Conservation (phyloP, 2,113 vertebrate genomes). For the Fregata magnificens region DNA sequence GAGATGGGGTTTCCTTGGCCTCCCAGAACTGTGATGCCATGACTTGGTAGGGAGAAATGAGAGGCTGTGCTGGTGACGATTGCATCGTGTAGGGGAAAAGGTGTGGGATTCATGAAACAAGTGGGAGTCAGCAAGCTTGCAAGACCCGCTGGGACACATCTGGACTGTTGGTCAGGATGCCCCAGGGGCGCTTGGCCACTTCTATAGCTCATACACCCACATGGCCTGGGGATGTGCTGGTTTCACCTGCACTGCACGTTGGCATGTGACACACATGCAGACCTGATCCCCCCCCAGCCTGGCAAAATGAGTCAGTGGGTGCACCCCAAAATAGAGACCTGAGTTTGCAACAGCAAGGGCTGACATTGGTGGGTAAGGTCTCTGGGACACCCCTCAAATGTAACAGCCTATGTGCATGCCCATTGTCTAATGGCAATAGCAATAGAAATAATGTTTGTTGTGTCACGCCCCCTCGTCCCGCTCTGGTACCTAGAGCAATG, state of each 20-base stretch:
- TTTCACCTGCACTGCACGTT: neutral
- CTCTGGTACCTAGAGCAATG: neutral
- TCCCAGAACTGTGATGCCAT: neutral
- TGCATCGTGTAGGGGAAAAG: neutral
- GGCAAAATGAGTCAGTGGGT: neutral
- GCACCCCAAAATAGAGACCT: neutral
- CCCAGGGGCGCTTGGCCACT: neutral
- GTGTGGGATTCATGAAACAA: neutral
- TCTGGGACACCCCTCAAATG: neutral
- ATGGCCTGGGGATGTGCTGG: neutral
- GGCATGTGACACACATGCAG: neutral
- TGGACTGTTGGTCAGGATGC: neutral
- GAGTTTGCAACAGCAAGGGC: neutral
- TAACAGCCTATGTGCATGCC: neutral
- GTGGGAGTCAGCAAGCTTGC: neutral
- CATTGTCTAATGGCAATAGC: neutral
- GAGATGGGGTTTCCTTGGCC: neutral
- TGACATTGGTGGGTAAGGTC: neutral
- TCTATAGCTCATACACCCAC: neutral
- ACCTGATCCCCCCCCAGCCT: neutral
- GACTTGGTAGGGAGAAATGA: neutral
- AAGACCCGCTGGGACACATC: neutral
- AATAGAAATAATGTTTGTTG: neutral
- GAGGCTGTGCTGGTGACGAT: neutral
- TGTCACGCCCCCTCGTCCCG: neutral